Percentiles rank a stretch among this genome's conserved stretches.
phyloP scores from a whole-genome alignment of 2,113 vertebrate genomes.

The Neoarius graeffei region DNA sequence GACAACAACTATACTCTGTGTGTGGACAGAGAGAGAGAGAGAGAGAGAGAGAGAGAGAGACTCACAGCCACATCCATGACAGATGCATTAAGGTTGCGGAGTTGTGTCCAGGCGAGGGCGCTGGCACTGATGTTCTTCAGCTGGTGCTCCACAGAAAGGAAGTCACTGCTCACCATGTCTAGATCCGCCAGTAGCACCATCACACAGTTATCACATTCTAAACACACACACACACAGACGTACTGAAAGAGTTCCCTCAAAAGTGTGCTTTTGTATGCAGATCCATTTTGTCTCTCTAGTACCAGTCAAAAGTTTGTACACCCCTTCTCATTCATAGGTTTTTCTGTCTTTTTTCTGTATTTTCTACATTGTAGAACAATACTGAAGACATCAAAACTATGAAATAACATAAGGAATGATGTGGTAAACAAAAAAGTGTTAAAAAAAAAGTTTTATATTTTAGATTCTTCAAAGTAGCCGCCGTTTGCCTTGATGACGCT shows the following conservation, averaged over 20 bases:
- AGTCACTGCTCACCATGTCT: conserved; percentile 67
- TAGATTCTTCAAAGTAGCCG: too few species aligned
- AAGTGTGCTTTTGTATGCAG: neutral
- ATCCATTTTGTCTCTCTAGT: neutral
- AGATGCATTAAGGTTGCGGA: conserved; percentile 75
- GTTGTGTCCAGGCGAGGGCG: conserved; percentile 81
- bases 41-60: conserved; percentile 12
- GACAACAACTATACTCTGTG: neutral
- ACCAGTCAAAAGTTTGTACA: too few species aligned
- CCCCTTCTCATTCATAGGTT: too few species aligned
- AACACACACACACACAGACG: conserved; percentile 32
- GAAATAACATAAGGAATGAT: too few species aligned
- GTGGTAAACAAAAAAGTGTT: too few species aligned
- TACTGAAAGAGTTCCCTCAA: neutral
- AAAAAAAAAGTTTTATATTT: too few species aligned
- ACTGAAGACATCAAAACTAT: too few species aligned
- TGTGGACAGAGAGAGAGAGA: neutral
- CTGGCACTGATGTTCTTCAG: conserved; percentile 79
- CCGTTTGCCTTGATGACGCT: too few species aligned
- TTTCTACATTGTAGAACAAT: too few species aligned
- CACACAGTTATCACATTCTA: conserved; percentile 94
- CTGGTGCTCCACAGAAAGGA: conserved; percentile 70
- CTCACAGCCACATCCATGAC: conserved; percentile 73
- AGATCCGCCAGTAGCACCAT: conserved; percentile 86
- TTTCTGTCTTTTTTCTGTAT: too few species aligned